Percentiles rank a stretch among this genome's conserved stretches.
Evolutionary conservation across 2,888 invertebrate species (phyloP).

Genomic region (Seira musarum): DNA sequence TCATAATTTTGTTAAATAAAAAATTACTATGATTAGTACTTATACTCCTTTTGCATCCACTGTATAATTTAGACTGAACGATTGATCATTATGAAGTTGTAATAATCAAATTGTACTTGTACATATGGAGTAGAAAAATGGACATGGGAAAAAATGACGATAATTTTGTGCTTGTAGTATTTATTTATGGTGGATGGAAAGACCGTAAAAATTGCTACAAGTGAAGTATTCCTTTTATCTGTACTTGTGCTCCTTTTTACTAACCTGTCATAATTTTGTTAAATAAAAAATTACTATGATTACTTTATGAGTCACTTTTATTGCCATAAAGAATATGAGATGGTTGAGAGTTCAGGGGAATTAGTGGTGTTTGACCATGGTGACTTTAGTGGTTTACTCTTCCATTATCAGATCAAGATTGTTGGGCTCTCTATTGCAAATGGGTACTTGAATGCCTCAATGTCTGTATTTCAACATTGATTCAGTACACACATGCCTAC

Average conservation of each 20-base stretch:
- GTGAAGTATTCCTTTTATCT: constrained; percentile 18
- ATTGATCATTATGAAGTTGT: constrained; percentile 26
- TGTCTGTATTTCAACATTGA: too few relatives aligned
- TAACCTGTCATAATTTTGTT: constrained; percentile 35
- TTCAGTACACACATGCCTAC: too few relatives aligned
- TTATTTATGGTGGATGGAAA: constrained; percentile 37
- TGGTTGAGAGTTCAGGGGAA: not conserved
- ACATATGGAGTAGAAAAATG: not conserved
- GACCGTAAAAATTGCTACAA: constrained; percentile 22
- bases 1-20: constrained; percentile 41
- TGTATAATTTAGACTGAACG: not conserved
- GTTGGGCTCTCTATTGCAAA: too few relatives aligned
- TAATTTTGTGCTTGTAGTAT: not conserved
- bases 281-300: constrained; percentile 55
- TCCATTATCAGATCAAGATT: not conserved
- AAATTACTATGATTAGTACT: constrained; percentile 56
- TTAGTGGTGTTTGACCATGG: not conserved
- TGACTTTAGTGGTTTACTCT: too few relatives aligned
- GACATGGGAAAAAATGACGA: not conserved
- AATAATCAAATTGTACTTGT: not conserved
- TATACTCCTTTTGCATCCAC: too few relatives aligned
- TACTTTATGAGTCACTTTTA: constrained; percentile 47
- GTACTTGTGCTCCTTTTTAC: constrained; percentile 25
- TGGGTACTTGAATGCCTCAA: too few relatives aligned
- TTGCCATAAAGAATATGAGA: constrained; percentile 25